Conservation (phyloP, 2,888 invertebrate species). For the Cephus spinipes region DNA sequence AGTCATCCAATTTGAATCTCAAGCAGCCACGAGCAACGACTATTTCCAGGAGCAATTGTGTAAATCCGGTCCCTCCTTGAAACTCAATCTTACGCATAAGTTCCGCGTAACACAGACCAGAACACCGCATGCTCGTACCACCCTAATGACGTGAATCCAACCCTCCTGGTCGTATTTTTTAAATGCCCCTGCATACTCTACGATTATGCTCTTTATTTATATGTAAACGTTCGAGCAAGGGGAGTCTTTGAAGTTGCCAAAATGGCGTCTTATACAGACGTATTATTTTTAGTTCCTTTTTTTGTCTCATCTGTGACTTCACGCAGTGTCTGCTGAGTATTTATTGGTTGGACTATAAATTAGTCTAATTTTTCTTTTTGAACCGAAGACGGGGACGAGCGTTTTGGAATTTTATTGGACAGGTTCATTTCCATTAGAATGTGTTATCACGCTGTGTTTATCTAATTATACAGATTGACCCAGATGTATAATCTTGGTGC, state of each 20-base stretch:
- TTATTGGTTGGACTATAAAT: background rate
- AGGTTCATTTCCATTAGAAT: background rate
- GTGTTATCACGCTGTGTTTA: background rate
- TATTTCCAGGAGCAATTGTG: constrained; percentile 8
- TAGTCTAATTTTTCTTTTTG: background rate
- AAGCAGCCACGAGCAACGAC: background rate
- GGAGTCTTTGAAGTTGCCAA: background rate
- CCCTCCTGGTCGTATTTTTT: background rate
- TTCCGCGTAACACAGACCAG: constrained; percentile 3
- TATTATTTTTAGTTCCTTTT: background rate
- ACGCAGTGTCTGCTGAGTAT: background rate
- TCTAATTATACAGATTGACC: background rate
- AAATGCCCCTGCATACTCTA: background rate
- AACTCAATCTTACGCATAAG: constrained; percentile 4
- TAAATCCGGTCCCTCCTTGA: constrained; percentile 8
- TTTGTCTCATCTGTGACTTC: background rate
- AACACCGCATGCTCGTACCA: background rate
- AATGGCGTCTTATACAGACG: background rate
- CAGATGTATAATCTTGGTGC: background rate
- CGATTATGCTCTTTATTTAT: background rate
- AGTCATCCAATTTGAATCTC: constrained; percentile 5
- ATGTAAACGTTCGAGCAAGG: background rate
- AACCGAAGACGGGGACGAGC: background rate
- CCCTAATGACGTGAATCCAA: background rate
- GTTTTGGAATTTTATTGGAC: background rate